Evolutionary conservation across 2,797 vertebrate genomes (phyloP).

Genomic region (Carduelis carduelis): DNA sequence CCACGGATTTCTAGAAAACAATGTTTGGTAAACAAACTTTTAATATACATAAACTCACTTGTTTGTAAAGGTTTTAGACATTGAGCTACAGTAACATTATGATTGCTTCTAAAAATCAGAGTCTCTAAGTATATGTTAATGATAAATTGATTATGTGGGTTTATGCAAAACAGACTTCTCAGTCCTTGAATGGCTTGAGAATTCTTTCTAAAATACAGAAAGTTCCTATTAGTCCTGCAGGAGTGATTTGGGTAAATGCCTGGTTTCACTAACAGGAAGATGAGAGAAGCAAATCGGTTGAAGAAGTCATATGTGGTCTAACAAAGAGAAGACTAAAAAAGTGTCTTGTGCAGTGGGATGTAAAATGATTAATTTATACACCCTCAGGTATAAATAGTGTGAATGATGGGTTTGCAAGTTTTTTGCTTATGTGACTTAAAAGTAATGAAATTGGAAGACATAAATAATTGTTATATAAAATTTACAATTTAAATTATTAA

Average conservation of each 20-base stretch:
- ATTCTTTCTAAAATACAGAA: background rate
- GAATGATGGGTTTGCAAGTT: background rate
- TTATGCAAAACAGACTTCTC: background rate
- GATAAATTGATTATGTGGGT: background rate
- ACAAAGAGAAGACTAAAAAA: background rate
- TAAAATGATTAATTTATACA: background rate
- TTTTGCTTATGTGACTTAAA: background rate
- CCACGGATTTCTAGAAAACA: background rate
- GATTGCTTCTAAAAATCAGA: background rate
- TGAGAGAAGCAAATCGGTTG: background rate
- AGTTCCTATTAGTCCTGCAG: background rate
- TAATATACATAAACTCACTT: background rate
- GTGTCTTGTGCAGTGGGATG: background rate
- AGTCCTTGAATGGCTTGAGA: background rate
- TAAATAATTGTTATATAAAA: background rate
- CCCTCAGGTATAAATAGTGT: background rate
- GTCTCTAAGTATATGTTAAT: background rate
- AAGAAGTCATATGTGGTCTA: background rate
- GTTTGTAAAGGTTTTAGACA: background rate
- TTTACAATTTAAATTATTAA: background rate
- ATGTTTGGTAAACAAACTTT: background rate
- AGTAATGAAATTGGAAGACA: background rate
- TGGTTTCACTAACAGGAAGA: background rate
- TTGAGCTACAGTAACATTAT: background rate
- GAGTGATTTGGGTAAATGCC: background rate